phyloP scores from a whole-genome alignment of 2,113 vertebrate genomes.

The Arvicanthis niloticus region DNA sequence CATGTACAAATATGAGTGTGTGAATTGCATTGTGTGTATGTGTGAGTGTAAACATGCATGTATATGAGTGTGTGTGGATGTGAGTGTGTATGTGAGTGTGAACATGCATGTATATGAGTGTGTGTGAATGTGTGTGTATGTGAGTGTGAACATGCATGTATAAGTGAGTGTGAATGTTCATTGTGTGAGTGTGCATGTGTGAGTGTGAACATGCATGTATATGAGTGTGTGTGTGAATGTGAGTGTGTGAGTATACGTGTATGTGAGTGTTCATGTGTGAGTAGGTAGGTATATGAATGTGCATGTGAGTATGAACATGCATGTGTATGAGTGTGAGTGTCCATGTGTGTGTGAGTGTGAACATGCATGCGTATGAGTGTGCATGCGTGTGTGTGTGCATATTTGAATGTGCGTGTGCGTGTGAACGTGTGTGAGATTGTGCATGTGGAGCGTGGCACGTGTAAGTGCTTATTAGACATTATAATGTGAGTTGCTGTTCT shows the following conservation, averaged over 20 bases:
- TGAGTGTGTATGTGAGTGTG: neutral
- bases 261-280: neutral
- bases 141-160: neutral
- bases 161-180: too few relatives aligned
- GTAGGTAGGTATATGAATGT: neutral
- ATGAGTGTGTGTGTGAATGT: neutral
- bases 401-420: neutral
- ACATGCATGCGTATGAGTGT: neutral
- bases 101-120: neutral
- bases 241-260: too few relatives aligned
- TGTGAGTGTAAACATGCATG: neutral
- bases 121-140: neutral
- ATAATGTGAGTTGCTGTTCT: neutral
- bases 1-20: too few relatives aligned
- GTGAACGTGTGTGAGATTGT: neutral
- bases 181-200: too few relatives aligned
- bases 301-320: neutral
- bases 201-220: too few relatives aligned
- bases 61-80: too few relatives aligned
- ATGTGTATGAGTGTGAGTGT: neutral
- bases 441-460: too few relatives aligned
- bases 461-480: neutral
- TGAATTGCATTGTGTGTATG: too few relatives aligned
- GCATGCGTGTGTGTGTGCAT: neutral
- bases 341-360: too few relatives aligned